Conservation (phyloP, 2,888 invertebrate genomes). For the Agrochola lota region DNA sequence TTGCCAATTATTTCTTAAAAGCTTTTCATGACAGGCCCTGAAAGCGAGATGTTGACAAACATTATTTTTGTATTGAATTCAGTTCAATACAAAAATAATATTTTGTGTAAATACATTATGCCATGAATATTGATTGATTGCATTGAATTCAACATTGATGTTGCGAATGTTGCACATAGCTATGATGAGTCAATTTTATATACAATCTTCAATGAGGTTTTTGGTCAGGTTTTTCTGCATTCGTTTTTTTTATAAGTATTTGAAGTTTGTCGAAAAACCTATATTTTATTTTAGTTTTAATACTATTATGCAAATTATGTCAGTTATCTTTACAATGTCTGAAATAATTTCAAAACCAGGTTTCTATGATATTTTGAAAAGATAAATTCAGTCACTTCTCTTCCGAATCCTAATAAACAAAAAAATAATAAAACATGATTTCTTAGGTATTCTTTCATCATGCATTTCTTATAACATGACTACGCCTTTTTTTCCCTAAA, state of each 20-base stretch:
- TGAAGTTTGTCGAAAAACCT: not conserved
- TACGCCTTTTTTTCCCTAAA: too few relatives aligned
- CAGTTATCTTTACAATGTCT: not conserved
- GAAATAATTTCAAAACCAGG: not conserved
- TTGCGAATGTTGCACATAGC: not conserved
- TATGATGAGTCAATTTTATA: not conserved
- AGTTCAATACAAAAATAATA: not conserved
- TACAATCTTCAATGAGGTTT: too few relatives aligned
- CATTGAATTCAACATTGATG: not conserved
- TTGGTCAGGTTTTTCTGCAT: not conserved
- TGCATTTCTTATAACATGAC: too few relatives aligned
- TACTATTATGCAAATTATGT: not conserved
- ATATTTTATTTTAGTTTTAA: not conserved
- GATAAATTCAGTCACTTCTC: not conserved
- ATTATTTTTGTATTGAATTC: too few relatives aligned
- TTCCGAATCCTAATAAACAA: not conserved
- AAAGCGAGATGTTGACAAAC: not conserved
- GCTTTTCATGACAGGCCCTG: not conserved
- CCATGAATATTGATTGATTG: conserved; percentile 12
- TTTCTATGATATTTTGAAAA: not conserved
- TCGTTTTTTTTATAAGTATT: not conserved
- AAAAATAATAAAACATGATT: too few relatives aligned
- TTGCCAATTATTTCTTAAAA: not conserved
- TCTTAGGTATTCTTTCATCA: too few relatives aligned
- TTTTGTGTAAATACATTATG: not conserved